Percentiles rank a stretch among this genome's conserved stretches.
Evolutionary conservation across 1,140 invertebrate genomes (phyloP).

Genomic region (Gryllus bimaculatus): DNA sequence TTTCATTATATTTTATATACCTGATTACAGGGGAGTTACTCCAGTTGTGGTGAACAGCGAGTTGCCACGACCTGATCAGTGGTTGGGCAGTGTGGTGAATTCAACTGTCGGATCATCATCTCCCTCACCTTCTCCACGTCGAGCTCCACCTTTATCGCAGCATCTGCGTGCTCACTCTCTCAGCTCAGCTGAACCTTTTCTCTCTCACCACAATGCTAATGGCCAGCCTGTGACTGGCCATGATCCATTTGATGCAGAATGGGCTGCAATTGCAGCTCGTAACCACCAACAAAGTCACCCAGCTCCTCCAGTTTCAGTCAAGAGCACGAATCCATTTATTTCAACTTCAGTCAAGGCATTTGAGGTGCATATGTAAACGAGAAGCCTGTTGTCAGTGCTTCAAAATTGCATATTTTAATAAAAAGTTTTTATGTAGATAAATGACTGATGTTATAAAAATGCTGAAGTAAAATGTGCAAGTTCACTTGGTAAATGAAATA

Average conservation of each 20-base stretch:
- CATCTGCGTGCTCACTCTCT: conserved; percentile 51
- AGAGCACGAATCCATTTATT: conserved; percentile 40
- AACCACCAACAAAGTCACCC: conserved; percentile 24
- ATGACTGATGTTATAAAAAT: neutral
- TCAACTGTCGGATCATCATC: conserved; percentile 33
- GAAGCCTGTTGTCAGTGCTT: neutral
- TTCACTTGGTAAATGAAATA: neutral
- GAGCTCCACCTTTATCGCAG: conserved; percentile 39
- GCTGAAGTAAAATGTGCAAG: neutral
- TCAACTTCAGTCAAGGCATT: conserved; percentile 43
- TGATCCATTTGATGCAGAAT: conserved; percentile 82
- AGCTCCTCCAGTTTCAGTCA: conserved; percentile 8
- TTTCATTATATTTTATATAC: too few relatives aligned
- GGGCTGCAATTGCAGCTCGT: conserved; percentile 51
- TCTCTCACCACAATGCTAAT: conserved; percentile 26
- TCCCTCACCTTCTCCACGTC: conserved; percentile 31
- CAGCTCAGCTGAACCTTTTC: conserved; percentile 38
- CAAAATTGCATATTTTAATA: neutral
- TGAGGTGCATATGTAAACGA: conserved; percentile 44
- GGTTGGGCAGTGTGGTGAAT: conserved; percentile 61
- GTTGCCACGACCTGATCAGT: conserved; percentile 64
- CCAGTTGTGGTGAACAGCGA: conserved; percentile 27
- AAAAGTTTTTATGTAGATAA: neutral
- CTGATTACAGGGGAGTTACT: neutral
- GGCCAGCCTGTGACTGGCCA: conserved; percentile 29